Evolutionary conservation across 2,888 invertebrate genomes (phyloP).

Genomic region (Acrobasis repandana): DNA sequence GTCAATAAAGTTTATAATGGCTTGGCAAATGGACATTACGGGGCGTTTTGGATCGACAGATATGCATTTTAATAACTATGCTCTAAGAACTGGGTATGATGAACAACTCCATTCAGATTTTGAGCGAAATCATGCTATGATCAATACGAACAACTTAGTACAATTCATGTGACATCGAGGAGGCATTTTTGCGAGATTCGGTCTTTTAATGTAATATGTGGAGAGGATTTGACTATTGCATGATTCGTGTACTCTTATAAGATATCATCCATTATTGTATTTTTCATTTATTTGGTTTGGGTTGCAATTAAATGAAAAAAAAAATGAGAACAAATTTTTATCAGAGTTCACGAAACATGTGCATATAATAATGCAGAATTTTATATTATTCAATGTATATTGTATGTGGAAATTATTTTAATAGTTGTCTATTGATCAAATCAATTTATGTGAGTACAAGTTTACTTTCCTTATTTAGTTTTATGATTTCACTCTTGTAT

Average conservation of each 20-base stretch:
- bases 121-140: neutral
- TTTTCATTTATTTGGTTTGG: neutral
- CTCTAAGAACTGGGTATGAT: too few species aligned
- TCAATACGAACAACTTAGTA: constrained; percentile 8
- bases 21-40: too few species aligned
- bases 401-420: constrained; percentile 70
- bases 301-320: constrained; percentile 1
- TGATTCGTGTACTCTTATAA: constrained; percentile 29
- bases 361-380: constrained; percentile 52
- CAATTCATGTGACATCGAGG: neutral
- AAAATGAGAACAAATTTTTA: constrained; percentile 24
- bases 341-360: constrained; percentile 37
- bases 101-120: neutral
- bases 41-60: too few species aligned
- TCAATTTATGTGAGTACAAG: constrained; percentile 53
- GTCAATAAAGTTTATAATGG: too few species aligned
- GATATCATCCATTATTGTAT: neutral
- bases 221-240: constrained; percentile 52
- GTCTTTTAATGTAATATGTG: constrained; percentile 51
- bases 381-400: constrained; percentile 62
- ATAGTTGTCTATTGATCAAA: constrained; percentile 67
- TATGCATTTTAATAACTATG: too few species aligned
- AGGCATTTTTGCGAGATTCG: neutral
- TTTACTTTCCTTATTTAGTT: constrained; percentile 40
- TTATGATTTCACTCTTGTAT: constrained; percentile 39